Base-by-base conservation (phyloP, 2,113 vertebrate species). In the Protobothrops flavoviridis region DNA sequence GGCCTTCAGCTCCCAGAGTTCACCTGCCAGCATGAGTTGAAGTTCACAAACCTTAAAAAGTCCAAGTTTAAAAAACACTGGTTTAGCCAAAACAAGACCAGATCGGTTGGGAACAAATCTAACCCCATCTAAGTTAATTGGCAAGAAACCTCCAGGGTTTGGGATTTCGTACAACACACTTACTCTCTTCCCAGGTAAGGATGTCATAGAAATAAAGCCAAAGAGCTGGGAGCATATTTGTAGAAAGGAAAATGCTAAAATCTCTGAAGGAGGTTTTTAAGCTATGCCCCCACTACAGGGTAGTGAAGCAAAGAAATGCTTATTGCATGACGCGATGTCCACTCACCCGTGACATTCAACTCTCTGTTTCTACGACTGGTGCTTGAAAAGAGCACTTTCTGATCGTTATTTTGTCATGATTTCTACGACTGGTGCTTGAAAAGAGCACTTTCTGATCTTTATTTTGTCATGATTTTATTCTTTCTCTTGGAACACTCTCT, bases 161-260 rank as follows among this genome's bases (percentile, higher is more conserved):
- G 33, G 74, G 17, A 81, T 33, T 43, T 81, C 20, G 3, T 43
- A 43, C 17, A 81, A 81, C 7, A 81, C 33, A 43, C 17, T 56
- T 56, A 56, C 17, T 10, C 33, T 43, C 74, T 81, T 81, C 33
- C 74, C 74, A 81, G 20, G 7, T 43, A 43, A 81, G 17, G 33
- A 43, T 43, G 33, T 43, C 17, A 43, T 43, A 20, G 2, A 81
- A 20, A 81, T 17, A 39, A 20, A 33, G 3, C 33, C 74, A n/a
- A 7, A 85, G 39, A 43, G 20, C 45, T 57, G 52, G 89, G 87
- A 88, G 24, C 52, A 89, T 12, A 3, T 39, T 85, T 92, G 33
- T 39, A 0, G 48, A 39, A 85, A 81, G 57, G 69, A 0, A 85
- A 81, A 92, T 43, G 45, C 0, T 0, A 5, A 56, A 23, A n/a